phyloP scores from a whole-genome alignment of 2,888 invertebrate genomes.

The Apomyelois bistriatella region DNA sequence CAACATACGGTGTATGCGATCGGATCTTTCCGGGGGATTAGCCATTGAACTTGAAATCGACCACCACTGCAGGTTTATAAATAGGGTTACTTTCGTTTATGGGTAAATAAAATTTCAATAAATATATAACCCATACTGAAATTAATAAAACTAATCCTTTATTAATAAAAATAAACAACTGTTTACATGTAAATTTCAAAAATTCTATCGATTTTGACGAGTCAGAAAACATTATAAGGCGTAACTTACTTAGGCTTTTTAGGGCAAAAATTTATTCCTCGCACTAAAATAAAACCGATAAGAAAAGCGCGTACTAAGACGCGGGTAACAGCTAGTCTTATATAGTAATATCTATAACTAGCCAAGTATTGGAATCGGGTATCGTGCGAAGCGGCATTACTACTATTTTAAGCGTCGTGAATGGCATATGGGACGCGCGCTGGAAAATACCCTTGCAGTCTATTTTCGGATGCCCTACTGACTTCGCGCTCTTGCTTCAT shows the following conservation, averaged over 20 bases:
- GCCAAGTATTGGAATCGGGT: constrained; percentile 43
- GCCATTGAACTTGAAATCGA: constrained; percentile 67
- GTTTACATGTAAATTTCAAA: no score
- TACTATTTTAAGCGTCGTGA: constrained; percentile 68
- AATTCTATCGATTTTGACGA: no score
- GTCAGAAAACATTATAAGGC: no score
- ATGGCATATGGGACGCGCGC: constrained; percentile 69
- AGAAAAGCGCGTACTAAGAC: no score
- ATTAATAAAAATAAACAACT: no score
- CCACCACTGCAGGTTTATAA: constrained; percentile 64
- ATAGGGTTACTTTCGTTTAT: constrained; percentile 40
- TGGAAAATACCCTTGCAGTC: constrained; percentile 67
- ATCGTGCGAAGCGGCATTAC: constrained; percentile 41
- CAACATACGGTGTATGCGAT: not conserved
- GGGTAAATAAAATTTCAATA: no score
- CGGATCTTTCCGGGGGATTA: constrained; percentile 29
- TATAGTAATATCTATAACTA: not conserved
- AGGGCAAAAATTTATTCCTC: no score
- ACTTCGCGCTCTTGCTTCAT: constrained; percentile 46
- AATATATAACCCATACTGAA: no score
- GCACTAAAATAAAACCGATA: no score
- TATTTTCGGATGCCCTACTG: constrained; percentile 72
- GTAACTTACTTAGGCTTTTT: no score
- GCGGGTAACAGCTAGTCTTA: no score
- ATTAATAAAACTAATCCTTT: no score